Percentiles rank a stretch among this genome's conserved stretches.
These are phyloP conservation scores for Luperina testacea DNA, from an alignment of 2,888 invertebrate species.

Conservation along the genomic window DNA sequence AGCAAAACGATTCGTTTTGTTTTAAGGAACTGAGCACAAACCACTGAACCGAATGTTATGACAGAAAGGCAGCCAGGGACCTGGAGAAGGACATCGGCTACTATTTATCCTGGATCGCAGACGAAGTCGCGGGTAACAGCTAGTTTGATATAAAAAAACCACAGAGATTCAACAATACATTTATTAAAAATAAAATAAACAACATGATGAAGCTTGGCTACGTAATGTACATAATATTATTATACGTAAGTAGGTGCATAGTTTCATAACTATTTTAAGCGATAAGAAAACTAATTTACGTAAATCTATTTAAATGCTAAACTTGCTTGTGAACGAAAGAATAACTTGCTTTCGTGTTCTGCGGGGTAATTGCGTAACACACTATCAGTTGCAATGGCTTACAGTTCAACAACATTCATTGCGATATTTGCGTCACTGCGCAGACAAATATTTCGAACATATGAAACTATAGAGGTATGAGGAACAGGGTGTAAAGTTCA, in stretches of 20 bases:
- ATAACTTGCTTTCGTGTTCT: neutral
- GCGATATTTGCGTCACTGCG: no score
- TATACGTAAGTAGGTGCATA: slow-evolving; percentile 19
- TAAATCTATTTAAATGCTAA: neutral
- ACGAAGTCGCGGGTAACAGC: neutral
- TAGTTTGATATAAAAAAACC: neutral
- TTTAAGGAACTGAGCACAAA: no score
- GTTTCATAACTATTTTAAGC: slow-evolving; percentile 10
- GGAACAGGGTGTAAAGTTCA: no score
- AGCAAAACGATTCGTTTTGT: no score
- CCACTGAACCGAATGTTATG: neutral
- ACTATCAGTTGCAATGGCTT: no score
- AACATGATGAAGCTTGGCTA: slow-evolving; percentile 34
- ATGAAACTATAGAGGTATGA: no score
- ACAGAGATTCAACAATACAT: slow-evolving; percentile 14
- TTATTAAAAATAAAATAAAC: slow-evolving; percentile 22
- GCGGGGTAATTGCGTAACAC: no score
- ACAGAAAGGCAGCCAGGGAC: neutral
- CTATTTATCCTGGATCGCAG: neutral
- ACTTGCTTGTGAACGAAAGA: neutral
- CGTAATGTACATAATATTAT: slow-evolving; percentile 7
- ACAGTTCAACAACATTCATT: no score
- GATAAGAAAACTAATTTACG: slow-evolving; percentile 2
- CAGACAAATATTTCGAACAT: neutral
- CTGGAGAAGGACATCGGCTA: neutral